A percentile compares a stretch with the other conserved stretches of the same genome.
Evolutionary conservation across 2,888 invertebrate genomes (phyloP).

Genomic region (Apamea anceps): DNA sequence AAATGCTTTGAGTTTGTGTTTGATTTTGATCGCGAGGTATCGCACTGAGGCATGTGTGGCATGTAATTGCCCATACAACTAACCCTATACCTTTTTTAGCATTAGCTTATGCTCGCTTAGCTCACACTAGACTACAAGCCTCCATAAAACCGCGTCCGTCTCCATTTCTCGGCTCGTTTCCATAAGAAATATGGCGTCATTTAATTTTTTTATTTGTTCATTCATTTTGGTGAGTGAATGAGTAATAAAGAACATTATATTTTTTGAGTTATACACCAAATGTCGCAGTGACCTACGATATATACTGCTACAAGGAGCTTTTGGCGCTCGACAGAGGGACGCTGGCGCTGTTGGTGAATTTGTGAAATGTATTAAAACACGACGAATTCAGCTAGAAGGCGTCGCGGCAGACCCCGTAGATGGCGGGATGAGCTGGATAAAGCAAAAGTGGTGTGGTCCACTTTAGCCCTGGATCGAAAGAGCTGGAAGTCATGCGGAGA

Average conservation of each 20-base stretch:
- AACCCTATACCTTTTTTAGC: background rate
- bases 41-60: no score
- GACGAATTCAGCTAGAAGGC: no score
- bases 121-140: background rate
- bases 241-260: constrained; percentile 55
- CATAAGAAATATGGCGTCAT: constrained; percentile 64
- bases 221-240: constrained; percentile 60
- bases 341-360: background rate
- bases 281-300: constrained; percentile 18
- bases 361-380: background rate
- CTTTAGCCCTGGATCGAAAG: no score
- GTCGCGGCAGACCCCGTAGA: no score
- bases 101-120: background rate
- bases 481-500: no score
- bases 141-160: constrained; percentile 53
- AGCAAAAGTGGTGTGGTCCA: no score
- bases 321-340: background rate
- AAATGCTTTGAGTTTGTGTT: no score
- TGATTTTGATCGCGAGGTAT: no score
- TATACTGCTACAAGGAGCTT: background rate
- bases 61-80: no score
- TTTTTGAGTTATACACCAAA: constrained; percentile 50
- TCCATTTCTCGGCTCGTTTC: constrained; percentile 63
- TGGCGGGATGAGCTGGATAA: no score
- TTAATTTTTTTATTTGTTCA: constrained; percentile 65